Evolutionary conservation across 2,113 vertebrate genomes (phyloP).

Genomic region (Diphyllodes magnificus): DNA sequence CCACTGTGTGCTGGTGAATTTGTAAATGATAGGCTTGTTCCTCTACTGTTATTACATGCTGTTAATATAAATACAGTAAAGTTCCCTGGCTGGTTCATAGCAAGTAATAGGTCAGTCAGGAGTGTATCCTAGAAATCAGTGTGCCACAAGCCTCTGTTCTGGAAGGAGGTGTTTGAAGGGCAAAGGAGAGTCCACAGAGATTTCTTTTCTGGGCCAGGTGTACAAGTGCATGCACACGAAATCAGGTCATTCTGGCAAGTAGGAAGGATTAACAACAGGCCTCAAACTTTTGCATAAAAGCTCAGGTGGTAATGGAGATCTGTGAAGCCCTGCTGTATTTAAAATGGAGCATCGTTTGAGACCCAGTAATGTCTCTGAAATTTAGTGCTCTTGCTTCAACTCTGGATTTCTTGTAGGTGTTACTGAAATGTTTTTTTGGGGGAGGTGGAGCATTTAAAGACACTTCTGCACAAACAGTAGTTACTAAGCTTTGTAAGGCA

Average conservation of each 20-base stretch:
- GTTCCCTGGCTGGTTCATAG: background rate
- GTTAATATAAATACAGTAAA: background rate
- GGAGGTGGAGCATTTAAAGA: background rate
- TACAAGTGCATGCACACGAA: background rate
- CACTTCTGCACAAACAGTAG: background rate
- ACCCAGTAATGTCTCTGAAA: background rate
- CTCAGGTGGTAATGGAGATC: background rate
- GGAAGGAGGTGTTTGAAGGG: background rate
- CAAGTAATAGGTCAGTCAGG: background rate
- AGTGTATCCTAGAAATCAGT: background rate
- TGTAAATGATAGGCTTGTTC: background rate
- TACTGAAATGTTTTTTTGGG: background rate
- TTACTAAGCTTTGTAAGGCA: background rate
- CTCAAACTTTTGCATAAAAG: background rate
- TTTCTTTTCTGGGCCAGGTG: background rate
- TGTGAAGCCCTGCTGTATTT: background rate
- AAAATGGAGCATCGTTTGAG: background rate
- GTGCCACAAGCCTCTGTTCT: background rate
- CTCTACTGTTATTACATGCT: background rate
- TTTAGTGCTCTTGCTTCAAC: background rate
- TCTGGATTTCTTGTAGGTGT: background rate
- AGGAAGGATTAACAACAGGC: background rate
- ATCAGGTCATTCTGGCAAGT: background rate
- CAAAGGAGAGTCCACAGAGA: background rate
- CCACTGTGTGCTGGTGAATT: background rate